Evolutionary conservation across 2,797 vertebrate genomes (phyloP), one percentile per base, ranked within the genome.

Genomic region (Enteromius argenteus): DNA sequence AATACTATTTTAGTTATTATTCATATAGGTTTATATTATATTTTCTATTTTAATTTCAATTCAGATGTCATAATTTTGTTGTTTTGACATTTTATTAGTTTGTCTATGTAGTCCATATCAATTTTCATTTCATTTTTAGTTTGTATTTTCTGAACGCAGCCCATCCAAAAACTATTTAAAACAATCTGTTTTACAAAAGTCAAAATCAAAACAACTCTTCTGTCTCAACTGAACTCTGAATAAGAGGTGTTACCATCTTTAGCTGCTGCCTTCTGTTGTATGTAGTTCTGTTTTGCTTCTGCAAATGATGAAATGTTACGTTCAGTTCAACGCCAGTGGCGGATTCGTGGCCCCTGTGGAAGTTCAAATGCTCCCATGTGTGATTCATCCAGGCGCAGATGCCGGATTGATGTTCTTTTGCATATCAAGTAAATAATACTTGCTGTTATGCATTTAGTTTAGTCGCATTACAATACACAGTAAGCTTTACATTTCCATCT

Each of bases 321-420:
- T 60, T 58, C 15, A 81, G 79, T 37, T 69, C 17, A 37, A 27
- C 39, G 66, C 79, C 64, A 23, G 64, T 60, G 68, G 68, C 56
- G 21, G 19, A 72, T 60, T 35, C 27, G 27, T 56, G n/a, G 46
- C 17, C 49, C n/a, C 32, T 15, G 44, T 23, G 58, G 17, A 62
- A 46, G 58, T 78, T 42, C 66, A 39, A 53, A 56, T 81, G 66
- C 23, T 81, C 53, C 72, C 49, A 4, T 76, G 75, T 62, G 75
- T 64, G 75, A 78, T 78, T 78, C 37, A 78, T 64, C 75, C 56
- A 21, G 58, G 56, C 39, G 3, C 75, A 60, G 74, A 76, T 17
- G 51, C 15, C 37, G 8, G 27, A 82, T 64, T n/a, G 8, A 64
- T 71, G 23, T 64, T 30, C 39, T 72, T 72, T 35, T 81, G 69